phyloP scores from a whole-genome alignment of 2,113 vertebrate genomes.

The Phoxinus phoxinus region DNA sequence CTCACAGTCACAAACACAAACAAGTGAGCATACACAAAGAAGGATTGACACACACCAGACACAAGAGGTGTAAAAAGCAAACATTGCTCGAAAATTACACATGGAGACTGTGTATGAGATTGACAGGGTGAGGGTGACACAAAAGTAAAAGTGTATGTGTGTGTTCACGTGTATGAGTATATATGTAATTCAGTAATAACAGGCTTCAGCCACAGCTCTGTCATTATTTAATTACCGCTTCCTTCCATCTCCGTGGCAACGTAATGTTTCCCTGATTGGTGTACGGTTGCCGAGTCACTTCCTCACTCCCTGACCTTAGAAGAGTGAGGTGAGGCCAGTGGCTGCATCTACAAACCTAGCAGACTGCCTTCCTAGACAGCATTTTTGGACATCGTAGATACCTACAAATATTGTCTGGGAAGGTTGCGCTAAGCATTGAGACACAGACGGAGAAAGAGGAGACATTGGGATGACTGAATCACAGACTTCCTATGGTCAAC shows the following conservation, averaged over 20 bases:
- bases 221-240: constrained; percentile 54
- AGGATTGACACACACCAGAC: constrained; percentile 22
- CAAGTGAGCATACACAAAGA: constrained; percentile 35
- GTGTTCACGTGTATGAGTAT: constrained; percentile 38
- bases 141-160: constrained; percentile 51
- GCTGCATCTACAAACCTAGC: not conserved
- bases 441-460: constrained; percentile 43
- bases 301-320: constrained; percentile 35
- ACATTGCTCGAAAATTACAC: not conserved
- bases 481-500: constrained; percentile 30
- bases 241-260: constrained; percentile 42
- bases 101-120: constrained; percentile 54
- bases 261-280: constrained; percentile 48
- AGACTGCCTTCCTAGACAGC: not conserved
- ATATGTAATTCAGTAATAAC: constrained; percentile 44
- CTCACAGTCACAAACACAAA: constrained; percentile 46
- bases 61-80: constrained; percentile 6
- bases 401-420: not conserved
- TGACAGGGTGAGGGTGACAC: constrained; percentile 70
- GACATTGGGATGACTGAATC: constrained; percentile 39
- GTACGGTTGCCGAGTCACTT: constrained; percentile 44
- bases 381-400: not conserved
- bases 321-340: not conserved
- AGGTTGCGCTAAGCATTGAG: not conserved
- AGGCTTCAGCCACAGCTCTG: constrained; percentile 45